Base-by-base conservation (phyloP, 2,888 invertebrate species). In the Eutolmus rufibarbis region DNA sequence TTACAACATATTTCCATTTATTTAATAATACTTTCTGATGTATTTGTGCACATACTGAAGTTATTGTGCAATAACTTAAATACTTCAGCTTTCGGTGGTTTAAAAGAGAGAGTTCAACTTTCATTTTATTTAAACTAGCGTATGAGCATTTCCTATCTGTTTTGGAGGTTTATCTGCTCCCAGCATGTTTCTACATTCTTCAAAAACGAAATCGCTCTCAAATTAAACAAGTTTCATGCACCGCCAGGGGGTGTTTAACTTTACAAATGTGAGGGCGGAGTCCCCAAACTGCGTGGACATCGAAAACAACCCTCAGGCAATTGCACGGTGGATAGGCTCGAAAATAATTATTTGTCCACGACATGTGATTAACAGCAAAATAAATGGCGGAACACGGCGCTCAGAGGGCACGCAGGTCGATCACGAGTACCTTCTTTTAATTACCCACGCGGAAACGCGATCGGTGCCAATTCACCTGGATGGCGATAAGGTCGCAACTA, bases 291-390 rank as follows among this genome's bases (percentile, higher is more conserved):
- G 23, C 7, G 66, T 23, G 66, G 66, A 66, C 66, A 66, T 66
- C 23, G 23, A 79, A 23, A 46, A 31, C 46, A 79, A 79, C 79
- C 79, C 79, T 28, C 51, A 51, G n/a, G 79, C 79, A 79, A 79
- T 79, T 79, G 31, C 51, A 79, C 51, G 79, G 79, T 79, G 51
- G 51, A 79, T 79, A 56, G 40, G 51, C 46, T 31, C 51, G 79
- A 51, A 79, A 79, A 79, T 79, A 79, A 79, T 79, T 79, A 51
- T 79, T 79, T 79, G 79, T 79, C 79, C 79, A 51, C 23, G 28
- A 79, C 31, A 51, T 79, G 79, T 79, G 79, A 79, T 79, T 79
- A 79, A 79, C 51, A 51, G n/a, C 28, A 46, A 56, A 79, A 51
- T 79, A 79, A 79, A 79, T 79, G 79, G 79, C 28, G 31, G 31